phyloP scores from a whole-genome alignment of 1,140 invertebrate genomes.

The Trichonephila clavipes region DNA sequence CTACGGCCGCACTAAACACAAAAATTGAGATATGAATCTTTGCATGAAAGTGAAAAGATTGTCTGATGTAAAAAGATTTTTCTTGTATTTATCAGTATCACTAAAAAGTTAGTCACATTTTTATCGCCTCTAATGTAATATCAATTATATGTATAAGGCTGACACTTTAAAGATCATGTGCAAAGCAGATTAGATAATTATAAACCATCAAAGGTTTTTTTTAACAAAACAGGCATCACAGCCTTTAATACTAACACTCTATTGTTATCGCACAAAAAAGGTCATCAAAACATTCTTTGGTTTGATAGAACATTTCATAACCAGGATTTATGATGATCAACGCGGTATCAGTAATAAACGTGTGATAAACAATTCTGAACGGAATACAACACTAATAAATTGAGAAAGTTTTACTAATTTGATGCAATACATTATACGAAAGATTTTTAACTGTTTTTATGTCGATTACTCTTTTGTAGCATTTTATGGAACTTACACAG shows the following conservation, averaged over 20 bases:
- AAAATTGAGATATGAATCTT: background rate
- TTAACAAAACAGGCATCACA: background rate
- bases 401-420: too few species aligned
- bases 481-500: too few species aligned
- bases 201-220: background rate
- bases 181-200: background rate
- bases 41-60: background rate
- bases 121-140: background rate
- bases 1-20: conserved; percentile 43
- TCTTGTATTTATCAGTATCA: background rate
- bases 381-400: background rate
- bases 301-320: background rate
- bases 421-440: too few species aligned
- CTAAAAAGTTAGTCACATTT: background rate
- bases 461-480: too few species aligned
- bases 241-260: background rate
- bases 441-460: too few species aligned
- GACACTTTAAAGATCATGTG: background rate
- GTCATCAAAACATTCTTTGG: background rate
- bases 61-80: background rate
- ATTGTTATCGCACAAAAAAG: background rate
- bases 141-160: background rate
- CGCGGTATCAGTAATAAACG: background rate
- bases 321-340: too few species aligned
- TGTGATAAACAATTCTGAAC: background rate